Percentiles rank a stretch among this genome's conserved stretches.
Evolutionary conservation across 1,140 invertebrate genomes (phyloP).

Genomic region (Zaprionus vittiger): DNA sequence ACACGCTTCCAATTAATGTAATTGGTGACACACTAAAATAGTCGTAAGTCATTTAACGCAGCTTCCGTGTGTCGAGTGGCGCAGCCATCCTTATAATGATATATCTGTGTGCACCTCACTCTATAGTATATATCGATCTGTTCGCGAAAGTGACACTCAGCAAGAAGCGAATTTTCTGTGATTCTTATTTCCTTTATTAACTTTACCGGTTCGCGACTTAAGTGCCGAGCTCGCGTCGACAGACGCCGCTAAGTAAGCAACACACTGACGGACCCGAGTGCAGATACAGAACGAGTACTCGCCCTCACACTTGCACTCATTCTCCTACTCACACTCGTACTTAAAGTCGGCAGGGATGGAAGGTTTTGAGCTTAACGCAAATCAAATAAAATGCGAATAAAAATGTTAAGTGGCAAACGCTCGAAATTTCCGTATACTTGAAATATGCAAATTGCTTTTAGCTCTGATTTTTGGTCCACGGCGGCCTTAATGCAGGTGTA

Average conservation of each 20-base stretch:
- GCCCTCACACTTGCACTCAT: neutral
- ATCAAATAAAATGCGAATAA: conserved; percentile 73
- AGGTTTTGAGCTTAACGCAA: conserved; percentile 50
- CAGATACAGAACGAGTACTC: conserved; percentile 2
- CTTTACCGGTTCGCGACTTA: conserved; percentile 59
- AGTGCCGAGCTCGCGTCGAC: conserved; percentile 39
- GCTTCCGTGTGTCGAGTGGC: neutral
- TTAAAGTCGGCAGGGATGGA: neutral
- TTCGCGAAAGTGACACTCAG: conserved; percentile 23
- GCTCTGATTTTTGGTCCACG: conserved; percentile 38
- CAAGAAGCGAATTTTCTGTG: conserved; percentile 22
- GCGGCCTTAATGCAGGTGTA: conserved; percentile 25
- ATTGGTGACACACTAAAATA: conserved; percentile 47
- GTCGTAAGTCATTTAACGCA: conserved; percentile 58
- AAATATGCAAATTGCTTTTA: conserved; percentile 68
- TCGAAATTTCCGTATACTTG: conserved; percentile 46
- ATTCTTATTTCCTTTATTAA: conserved; percentile 54
- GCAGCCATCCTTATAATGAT: conserved; percentile 5
- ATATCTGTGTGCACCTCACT: conserved; percentile 5
- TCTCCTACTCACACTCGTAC: neutral
- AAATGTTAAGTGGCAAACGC: conserved; percentile 59
- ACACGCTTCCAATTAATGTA: conserved; percentile 45
- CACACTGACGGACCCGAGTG: conserved; percentile 3
- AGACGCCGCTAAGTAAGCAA: conserved; percentile 49
- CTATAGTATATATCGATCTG: conserved; percentile 53